A percentile compares a stretch with the other conserved stretches of the same genome.
Conservation (phyloP, 2,888 invertebrate species). For the Cantharis rustica region DNA sequence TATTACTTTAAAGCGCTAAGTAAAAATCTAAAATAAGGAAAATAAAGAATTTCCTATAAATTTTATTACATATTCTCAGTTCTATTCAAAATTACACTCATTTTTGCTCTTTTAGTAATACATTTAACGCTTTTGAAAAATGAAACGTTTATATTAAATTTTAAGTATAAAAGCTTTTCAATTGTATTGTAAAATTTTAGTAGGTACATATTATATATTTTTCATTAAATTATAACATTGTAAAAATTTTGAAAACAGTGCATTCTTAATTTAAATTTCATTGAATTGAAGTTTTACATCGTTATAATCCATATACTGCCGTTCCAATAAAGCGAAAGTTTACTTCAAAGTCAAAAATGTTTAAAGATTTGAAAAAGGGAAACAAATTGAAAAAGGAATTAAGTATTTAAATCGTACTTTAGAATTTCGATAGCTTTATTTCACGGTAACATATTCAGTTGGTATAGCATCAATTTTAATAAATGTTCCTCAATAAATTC, state of each 20-base stretch:
- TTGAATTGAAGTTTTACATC: background rate
- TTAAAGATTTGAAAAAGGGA: background rate
- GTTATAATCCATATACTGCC: background rate
- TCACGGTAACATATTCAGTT: background rate
- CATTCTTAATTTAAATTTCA: background rate
- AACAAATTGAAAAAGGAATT: background rate
- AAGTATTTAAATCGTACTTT: background rate
- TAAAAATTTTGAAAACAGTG: background rate
- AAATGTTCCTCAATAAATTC: conserved; percentile 20
- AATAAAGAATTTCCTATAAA: background rate
- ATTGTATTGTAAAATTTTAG: background rate
- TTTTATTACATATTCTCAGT: background rate
- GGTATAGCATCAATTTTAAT: conserved; percentile 16
- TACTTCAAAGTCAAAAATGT: background rate
- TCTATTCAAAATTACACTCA: background rate
- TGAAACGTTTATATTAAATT: background rate
- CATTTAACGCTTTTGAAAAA: background rate
- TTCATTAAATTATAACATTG: background rate
- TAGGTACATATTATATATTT: background rate
- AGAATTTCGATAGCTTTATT: background rate
- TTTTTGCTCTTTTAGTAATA: background rate
- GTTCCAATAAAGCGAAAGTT: background rate
- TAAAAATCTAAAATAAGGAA: background rate
- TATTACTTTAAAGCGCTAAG: background rate
- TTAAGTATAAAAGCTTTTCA: background rate